Percentiles rank a stretch among this genome's conserved stretches.
Evolutionary conservation across 2,113 vertebrate genomes (phyloP).

Genomic region (Rhynchomys soricoides): DNA sequence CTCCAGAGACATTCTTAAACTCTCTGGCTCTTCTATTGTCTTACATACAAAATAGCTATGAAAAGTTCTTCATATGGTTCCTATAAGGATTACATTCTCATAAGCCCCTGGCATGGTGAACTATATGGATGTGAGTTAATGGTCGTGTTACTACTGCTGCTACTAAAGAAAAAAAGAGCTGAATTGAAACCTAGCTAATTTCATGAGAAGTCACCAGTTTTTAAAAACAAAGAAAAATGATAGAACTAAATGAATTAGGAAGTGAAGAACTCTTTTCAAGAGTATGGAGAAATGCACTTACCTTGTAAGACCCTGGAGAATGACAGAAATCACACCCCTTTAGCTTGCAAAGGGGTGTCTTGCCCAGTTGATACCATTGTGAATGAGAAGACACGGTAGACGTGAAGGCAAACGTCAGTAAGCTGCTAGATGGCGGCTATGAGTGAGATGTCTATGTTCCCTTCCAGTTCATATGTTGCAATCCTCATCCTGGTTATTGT

Average conservation of each 20-base stretch:
- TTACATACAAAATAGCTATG: neutral
- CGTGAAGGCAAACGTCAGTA: neutral
- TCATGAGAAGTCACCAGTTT: neutral
- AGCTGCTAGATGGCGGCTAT: neutral
- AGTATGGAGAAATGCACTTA: neutral
- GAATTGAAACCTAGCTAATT: neutral
- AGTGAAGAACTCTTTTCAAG: conserved; percentile 16
- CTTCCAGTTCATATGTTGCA: neutral
- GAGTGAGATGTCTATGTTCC: neutral
- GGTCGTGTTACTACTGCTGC: neutral
- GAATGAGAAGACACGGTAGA: neutral
- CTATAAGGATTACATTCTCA: neutral
- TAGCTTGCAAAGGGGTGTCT: neutral
- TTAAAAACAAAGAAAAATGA: neutral
- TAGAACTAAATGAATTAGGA: neutral
- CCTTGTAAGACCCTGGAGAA: neutral
- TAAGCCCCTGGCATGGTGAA: neutral
- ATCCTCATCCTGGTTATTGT: neutral
- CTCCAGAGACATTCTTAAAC: neutral
- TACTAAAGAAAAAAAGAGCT: neutral
- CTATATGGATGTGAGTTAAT: conserved; percentile 5
- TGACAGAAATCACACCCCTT: neutral
- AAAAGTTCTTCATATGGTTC: neutral
- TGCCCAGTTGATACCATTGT: neutral
- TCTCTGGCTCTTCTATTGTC: neutral